Conservation (phyloP, 2,113 vertebrate species). For the Mellivora capensis region DNA sequence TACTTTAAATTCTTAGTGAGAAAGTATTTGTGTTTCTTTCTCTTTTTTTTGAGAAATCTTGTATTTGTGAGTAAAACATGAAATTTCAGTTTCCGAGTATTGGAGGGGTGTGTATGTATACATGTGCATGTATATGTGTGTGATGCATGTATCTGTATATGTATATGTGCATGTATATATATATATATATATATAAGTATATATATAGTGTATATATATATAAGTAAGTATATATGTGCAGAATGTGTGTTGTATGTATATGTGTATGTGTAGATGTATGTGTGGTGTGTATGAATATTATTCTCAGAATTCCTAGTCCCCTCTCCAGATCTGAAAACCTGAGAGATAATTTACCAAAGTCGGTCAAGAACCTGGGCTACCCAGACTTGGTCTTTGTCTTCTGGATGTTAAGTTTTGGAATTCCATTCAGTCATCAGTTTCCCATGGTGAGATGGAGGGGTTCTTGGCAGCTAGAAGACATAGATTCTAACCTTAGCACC, state of each 20-base stretch:
- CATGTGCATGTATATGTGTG: background rate
- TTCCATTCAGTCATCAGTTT: background rate
- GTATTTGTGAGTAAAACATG: background rate
- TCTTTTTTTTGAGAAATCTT: background rate
- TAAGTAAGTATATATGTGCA: background rate
- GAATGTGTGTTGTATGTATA: background rate
- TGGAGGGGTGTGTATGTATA: background rate
- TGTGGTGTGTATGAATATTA: background rate
- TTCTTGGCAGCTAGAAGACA: background rate
- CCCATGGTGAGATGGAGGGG: background rate
- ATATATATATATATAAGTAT: fast-evolving
- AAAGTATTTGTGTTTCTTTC: background rate
- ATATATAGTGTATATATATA: fast-evolving
- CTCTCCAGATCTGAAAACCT: background rate
- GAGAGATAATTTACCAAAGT: background rate
- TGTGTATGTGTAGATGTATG: background rate
- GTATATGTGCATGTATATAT: no score
- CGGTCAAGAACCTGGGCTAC: background rate
- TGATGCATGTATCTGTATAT: background rate
- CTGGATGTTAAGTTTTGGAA: background rate
- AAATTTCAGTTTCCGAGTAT: background rate
- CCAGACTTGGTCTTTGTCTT: background rate
- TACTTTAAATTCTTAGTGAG: background rate
- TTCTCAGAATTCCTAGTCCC: background rate
- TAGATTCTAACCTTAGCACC: background rate